Conservation (phyloP, 2,888 invertebrate genomes). For the Calameuta pallipes region DNA sequence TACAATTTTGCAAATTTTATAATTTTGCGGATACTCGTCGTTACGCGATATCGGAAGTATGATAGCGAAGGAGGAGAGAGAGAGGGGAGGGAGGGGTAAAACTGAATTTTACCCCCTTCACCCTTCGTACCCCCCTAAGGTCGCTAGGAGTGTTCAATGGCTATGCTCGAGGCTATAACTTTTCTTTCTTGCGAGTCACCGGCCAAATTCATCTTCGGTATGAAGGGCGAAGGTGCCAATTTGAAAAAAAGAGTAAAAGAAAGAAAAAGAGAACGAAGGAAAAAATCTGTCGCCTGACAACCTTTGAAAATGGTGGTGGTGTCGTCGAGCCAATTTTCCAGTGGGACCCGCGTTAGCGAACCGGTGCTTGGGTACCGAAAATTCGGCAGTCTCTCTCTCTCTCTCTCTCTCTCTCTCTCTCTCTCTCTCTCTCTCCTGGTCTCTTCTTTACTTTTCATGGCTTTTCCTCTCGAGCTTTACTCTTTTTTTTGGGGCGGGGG, state of each 20-base stretch:
- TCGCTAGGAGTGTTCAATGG: too few species aligned
- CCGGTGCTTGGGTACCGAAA: neutral
- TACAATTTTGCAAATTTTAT: too few species aligned
- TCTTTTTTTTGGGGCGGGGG: too few species aligned
- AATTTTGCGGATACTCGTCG: too few species aligned
- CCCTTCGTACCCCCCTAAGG: too few species aligned
- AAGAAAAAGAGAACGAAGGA: neutral
- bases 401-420: constrained; percentile 13
- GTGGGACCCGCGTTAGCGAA: neutral
- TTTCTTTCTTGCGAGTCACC: too few species aligned
- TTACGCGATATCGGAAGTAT: too few species aligned
- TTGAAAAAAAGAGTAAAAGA: neutral
- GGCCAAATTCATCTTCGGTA: neutral
- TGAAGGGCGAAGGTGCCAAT: neutral
- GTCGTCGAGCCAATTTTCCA: neutral
- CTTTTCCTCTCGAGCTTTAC: constrained; percentile 19
- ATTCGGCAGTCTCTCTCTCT: constrained; percentile 12
- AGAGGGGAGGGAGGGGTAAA: too few species aligned
- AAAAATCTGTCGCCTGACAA: neutral
- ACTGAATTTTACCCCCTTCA: too few species aligned
- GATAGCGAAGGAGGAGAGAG: too few species aligned
- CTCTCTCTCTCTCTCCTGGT: constrained; percentile 2
- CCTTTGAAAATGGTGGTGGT: neutral
- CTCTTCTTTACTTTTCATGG: constrained; percentile 16
- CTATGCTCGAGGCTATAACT: too few species aligned